phyloP scores from a whole-genome alignment of 2,888 invertebrate species.

The Pegoplata infirma region DNA sequence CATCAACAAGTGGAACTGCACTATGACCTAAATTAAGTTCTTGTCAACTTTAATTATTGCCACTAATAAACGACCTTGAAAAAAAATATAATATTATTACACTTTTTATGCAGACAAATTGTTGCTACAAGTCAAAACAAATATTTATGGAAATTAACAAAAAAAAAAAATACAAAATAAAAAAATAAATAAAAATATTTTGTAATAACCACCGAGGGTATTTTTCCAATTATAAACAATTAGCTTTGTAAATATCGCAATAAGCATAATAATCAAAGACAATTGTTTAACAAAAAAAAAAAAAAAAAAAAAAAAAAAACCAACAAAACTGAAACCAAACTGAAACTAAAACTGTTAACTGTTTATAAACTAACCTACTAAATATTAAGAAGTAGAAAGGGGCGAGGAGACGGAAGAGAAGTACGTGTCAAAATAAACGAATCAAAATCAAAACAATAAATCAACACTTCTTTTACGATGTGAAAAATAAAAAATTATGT shows the following conservation, averaged over 20 bases:
- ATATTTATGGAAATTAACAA: background rate
- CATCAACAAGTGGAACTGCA: background rate
- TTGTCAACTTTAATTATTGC: slow-evolving; percentile 3
- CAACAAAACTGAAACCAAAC: too few relatives aligned
- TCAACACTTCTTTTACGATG: background rate
- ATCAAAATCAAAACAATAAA: background rate
- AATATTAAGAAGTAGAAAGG: background rate
- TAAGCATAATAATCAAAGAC: slow-evolving; percentile 3
- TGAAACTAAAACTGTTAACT: slow-evolving; percentile 26
- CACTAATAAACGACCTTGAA: slow-evolving; percentile 36
- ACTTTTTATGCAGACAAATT: background rate
- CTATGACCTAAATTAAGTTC: slow-evolving; percentile 13
- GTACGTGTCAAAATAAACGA: background rate
- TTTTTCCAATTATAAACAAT: slow-evolving; percentile 45
- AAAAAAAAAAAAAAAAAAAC: too few relatives aligned
- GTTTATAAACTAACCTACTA: background rate
- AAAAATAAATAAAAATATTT: slow-evolving; percentile 16
- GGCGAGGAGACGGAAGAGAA: background rate
- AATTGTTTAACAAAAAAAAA: slow-evolving; percentile 2
- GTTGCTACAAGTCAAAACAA: background rate
- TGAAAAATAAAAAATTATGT: slow-evolving; percentile 34
- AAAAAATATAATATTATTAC: slow-evolving; percentile 10
- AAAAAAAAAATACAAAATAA: too few relatives aligned
- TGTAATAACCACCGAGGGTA: background rate
- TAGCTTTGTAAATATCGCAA: slow-evolving; percentile 27